These are phyloP conservation scores for Gymnoscopelus microlampas DNA, from an alignment of 2,797 vertebrate species.

Conservation along the genomic window DNA sequence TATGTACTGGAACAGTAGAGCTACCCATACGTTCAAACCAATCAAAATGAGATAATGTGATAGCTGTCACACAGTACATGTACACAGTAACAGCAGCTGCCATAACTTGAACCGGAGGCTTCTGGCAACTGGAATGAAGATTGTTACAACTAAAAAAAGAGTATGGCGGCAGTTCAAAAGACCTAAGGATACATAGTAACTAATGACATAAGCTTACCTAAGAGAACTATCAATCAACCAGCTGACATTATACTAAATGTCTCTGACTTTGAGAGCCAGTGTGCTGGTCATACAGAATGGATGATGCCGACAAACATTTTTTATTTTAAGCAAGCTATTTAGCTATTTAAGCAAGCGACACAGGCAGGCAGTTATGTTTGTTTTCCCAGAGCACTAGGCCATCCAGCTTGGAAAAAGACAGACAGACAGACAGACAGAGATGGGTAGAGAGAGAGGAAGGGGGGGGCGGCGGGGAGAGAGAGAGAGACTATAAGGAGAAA, in stretches of 20 bases:
- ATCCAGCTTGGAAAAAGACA: not conserved
- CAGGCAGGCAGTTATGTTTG: constrained; percentile 54
- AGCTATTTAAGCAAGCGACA: constrained; percentile 18
- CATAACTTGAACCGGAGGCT: constrained; percentile 31
- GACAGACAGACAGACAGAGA: not conserved
- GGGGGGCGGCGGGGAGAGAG: not conserved
- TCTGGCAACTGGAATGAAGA: constrained; percentile 34
- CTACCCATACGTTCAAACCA: constrained; percentile 34
- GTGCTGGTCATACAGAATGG: constrained; percentile 16
- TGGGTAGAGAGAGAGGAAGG: not conserved
- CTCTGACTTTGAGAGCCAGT: constrained; percentile 7
- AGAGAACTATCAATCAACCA: constrained; percentile 39
- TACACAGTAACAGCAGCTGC: constrained; percentile 51
- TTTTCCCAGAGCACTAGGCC: constrained; percentile 50
- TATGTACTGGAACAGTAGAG: constrained; percentile 35
- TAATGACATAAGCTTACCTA: constrained; percentile 26
- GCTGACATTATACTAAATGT: constrained; percentile 14
- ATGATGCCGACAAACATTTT: constrained; percentile 15
- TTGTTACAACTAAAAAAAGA: constrained; percentile 34
- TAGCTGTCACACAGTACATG: not conserved
- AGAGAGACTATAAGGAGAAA: constrained; percentile 29
- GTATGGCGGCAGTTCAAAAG: constrained; percentile 15
- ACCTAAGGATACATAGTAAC: constrained; percentile 38
- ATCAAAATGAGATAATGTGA: constrained; percentile 42
- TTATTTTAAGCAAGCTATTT: no score